Evolutionary conservation across 1,140 invertebrate species (phyloP), one percentile per base, ranked within the genome.

Genomic region (Calliphora vicina): DNA sequence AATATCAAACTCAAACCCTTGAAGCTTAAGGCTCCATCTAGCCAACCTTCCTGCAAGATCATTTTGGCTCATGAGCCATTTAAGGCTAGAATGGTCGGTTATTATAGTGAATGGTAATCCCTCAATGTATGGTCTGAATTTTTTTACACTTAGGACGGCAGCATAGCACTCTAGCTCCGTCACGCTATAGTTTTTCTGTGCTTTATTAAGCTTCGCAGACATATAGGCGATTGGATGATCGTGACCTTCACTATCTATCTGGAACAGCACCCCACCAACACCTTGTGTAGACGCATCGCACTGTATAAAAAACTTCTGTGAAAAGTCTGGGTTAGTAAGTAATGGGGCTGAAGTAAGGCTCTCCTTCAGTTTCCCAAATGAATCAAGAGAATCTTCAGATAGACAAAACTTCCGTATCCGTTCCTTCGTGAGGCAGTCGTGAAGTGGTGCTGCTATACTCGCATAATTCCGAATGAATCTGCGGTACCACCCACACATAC

Each of bases 131-230:
- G 86, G 83, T 57, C 89, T 84, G 82, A 92, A 92, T 74, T 91
- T 90, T 82, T 91, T 85, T 57, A 91, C 86, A 9, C 87, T 89
- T 81, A 86, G 87, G 1, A 92, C 81, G 10, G 92, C 86, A 8
- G 91, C 91, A 13, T 92, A 85, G 78, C 87, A 88, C 86, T 93
- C 91, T 76, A 86, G 82, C 84, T 92, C 90, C 8, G 90, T 91
- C 6, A 86, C 86, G 0, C 17, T 76, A 57, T 85, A 86, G 3
- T 85, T 85, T 10, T 80, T 9, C 84, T 84, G 83, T 0, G 84
- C 61, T 45, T 29, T 61, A 27, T 83, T 85, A 3, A 85, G 27
- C 67, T 82, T 85, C 10, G 25, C 71, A 2, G 81, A 82, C 27
- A 82, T 42, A 25, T 82, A 82, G 10, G 81, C 81, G 8, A 82